Percentiles rank a stretch among this genome's conserved stretches.
Conservation (phyloP, 2,113 vertebrate genomes). For the Syngnathus scovelli region DNA sequence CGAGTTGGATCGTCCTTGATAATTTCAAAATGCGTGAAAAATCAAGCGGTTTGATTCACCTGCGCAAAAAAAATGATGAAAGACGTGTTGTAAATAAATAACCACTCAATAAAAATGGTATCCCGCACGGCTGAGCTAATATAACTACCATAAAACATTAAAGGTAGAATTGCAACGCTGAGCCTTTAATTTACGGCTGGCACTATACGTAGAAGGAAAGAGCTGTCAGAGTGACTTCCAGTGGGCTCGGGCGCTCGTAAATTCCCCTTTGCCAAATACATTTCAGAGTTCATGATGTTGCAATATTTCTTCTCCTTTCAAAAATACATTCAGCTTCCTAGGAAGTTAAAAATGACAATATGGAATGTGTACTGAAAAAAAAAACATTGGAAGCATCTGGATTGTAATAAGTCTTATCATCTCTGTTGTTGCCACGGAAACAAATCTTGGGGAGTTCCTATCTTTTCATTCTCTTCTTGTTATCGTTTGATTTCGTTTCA, state of each 20-base stretch:
- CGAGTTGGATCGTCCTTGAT: constrained; percentile 6
- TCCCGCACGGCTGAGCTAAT: constrained; percentile 11
- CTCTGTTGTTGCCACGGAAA: background rate
- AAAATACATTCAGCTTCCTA: constrained; percentile 1
- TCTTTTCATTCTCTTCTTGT: background rate
- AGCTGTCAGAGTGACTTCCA: constrained; percentile 18
- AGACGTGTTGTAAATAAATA: constrained; percentile 38
- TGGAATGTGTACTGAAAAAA: background rate
- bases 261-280: constrained; percentile 2
- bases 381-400: background rate
- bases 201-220: constrained; percentile 11
- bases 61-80: constrained; percentile 28
- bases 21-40: constrained; percentile 34
- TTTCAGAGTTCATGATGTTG: constrained; percentile 28
- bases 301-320: constrained; percentile 11
- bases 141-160: constrained; percentile 36
- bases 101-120: constrained; percentile 17
- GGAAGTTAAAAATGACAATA: background rate
- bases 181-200: constrained; percentile 35
- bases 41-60: constrained; percentile 28
- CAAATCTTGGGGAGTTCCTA: background rate
- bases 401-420: background rate
- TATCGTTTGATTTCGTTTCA: constrained; percentile 42
- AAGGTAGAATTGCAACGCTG: constrained; percentile 27
- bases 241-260: constrained; percentile 23